A percentile compares a stretch with the other conserved stretches of the same genome.
Conservation (phyloP, 2,113 vertebrate species). For the Tragelaphus buxtoni region DNA sequence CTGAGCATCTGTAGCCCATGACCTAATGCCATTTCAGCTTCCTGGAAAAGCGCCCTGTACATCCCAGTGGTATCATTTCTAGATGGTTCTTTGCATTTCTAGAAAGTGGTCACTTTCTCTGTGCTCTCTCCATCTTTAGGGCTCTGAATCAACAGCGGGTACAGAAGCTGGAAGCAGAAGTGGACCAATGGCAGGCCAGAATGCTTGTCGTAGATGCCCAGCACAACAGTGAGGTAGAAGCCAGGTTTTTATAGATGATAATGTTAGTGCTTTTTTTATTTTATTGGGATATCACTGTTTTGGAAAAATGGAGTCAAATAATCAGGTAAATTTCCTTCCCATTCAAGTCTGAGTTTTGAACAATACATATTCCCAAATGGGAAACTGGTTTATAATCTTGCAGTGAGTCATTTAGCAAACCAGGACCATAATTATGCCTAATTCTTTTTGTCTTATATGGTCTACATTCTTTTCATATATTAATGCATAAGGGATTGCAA, state of each 20-base stretch:
- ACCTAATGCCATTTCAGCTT: background rate
- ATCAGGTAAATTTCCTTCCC: background rate
- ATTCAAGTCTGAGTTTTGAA: background rate
- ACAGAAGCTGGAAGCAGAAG: slow-evolving; percentile 77
- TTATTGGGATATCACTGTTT: background rate
- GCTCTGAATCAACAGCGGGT: slow-evolving; percentile 72
- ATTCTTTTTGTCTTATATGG: background rate
- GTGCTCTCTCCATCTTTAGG: slow-evolving; percentile 45
- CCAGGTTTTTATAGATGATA: background rate
- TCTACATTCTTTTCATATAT: background rate
- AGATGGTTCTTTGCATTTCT: background rate
- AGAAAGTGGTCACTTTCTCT: background rate
- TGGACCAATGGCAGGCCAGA: slow-evolving; percentile 76
- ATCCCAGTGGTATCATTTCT: background rate
- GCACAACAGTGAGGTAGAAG: slow-evolving; percentile 74
- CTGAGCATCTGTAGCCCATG: background rate
- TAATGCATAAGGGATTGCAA: background rate
- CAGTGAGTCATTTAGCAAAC: background rate
- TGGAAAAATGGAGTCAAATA: background rate
- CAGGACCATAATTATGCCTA: background rate
- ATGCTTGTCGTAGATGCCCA: slow-evolving; percentile 68
- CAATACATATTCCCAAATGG: background rate
- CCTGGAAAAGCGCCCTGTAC: background rate
- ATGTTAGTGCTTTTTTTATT: background rate
- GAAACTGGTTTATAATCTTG: background rate